These are phyloP conservation scores for Rhyacichthys aspro DNA, from an alignment of 2,797 vertebrate genomes.

Conservation along the genomic window DNA sequence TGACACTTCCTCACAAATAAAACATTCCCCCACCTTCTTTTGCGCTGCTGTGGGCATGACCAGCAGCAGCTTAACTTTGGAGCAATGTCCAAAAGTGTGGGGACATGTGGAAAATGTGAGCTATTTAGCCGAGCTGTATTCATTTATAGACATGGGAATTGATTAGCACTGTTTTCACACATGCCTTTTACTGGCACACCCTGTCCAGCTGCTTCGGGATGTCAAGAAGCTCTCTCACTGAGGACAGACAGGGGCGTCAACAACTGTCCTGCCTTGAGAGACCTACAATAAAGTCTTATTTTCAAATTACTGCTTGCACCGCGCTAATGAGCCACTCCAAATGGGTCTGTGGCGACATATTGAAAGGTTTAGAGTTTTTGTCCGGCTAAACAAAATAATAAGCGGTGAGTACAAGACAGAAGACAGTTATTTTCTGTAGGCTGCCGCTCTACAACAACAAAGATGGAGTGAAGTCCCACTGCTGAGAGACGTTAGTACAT, in stretches of 20 bases:
- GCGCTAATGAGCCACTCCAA: background rate
- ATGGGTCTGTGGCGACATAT: background rate
- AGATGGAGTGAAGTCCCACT: too few species aligned
- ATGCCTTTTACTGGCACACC: conserved; percentile 37
- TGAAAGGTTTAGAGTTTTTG: too few species aligned
- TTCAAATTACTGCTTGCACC: background rate
- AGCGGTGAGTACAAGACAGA: conserved; percentile 25
- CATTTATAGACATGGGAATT: conserved; percentile 38
- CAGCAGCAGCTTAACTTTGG: conserved; percentile 16
- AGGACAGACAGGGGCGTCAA: conserved; percentile 21
- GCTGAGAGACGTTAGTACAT: conserved; percentile 30
- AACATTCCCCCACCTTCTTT: conserved; percentile 37
- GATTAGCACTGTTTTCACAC: conserved; percentile 54
- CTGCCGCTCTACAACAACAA: background rate
- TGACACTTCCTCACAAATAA: conserved; percentile 41
- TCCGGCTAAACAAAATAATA: conserved; percentile 38
- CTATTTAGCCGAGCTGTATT: conserved; percentile 43
- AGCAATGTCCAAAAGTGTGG: conserved; percentile 22
- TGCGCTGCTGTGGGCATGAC: conserved; percentile 15
- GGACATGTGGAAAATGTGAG: conserved; percentile 56
- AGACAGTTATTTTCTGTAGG: conserved; percentile 13
- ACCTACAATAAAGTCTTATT: background rate
- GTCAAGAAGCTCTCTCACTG: conserved; percentile 18
- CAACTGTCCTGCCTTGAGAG: conserved; percentile 3
- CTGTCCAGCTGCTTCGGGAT: conserved; percentile 39